phyloP scores from a whole-genome alignment of 2,113 vertebrate genomes.

The Microcebus griseorufus region DNA sequence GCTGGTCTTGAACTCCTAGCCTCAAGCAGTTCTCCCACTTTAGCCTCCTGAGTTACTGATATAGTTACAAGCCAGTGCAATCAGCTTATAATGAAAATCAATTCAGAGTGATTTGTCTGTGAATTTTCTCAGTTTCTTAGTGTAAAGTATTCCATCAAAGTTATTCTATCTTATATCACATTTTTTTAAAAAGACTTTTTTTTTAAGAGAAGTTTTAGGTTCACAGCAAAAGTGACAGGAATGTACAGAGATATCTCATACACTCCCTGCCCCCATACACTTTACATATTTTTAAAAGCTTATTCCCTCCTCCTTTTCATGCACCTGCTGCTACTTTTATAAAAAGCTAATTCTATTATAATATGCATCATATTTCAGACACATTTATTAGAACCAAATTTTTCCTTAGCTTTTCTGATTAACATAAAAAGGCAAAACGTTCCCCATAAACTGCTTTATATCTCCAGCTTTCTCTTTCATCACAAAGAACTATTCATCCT shows the following conservation, averaged over 20 bases:
- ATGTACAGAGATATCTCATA: neutral
- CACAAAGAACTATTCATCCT: neutral
- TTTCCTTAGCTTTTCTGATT: conserved; percentile 31
- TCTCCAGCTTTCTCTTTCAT: neutral
- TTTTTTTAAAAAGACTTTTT: neutral
- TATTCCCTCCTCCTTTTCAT: neutral
- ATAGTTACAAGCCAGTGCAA: too few species aligned
- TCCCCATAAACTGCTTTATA: neutral
- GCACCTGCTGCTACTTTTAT: neutral
- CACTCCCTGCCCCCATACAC: neutral
- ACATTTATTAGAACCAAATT: neutral
- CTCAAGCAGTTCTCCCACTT: too few species aligned
- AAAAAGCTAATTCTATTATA: conserved; percentile 40
- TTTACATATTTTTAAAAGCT: neutral
- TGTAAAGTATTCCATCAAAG: neutral
- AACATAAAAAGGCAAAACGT: neutral
- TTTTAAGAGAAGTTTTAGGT: neutral
- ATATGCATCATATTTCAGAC: conserved; percentile 8
- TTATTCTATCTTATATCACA: neutral
- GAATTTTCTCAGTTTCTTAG: conserved; percentile 33
- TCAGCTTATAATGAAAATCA: neutral
- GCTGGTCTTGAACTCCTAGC: too few species aligned
- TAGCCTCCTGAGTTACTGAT: too few species aligned
- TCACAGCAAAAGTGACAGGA: neutral
- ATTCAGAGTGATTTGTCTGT: neutral